Base-by-base conservation (phyloP, 2,797 vertebrate species). In the Scleropages formosus region DNA sequence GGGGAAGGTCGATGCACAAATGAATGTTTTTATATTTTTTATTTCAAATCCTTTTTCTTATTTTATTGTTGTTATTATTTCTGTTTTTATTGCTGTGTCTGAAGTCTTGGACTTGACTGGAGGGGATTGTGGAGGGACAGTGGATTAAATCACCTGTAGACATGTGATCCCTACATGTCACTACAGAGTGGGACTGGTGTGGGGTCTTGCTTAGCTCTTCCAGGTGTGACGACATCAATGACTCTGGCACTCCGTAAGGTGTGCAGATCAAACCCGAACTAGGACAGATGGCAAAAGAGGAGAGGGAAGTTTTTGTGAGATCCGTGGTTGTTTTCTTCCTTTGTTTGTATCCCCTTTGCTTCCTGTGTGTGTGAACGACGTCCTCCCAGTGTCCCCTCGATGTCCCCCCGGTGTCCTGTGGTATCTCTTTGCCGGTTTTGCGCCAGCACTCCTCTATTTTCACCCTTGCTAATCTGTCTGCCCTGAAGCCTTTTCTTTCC, bases 21-120 rank as follows among this genome's bases (percentile, higher is more conserved):
- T 82, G 85, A 84, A 80, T 84, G 82, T 81, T 81, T 84, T 82
- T 82, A 44, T 76, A 79, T 69, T 44, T 60, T 71, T 53, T 71
- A 73, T 74, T 71, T 78, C 53, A 22, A 61, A 16, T 67, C 16
- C 44, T 16, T 67, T 4, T 67, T 46, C 67, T 26, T 64, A 8
- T 74, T 18, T 63, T 74, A 27, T 74, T 1, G 20, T 24, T 27
- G 15, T 31, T 65, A 31, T 65, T 27, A 1, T n/a, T 74, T 49
- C 22, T 31, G 18, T 9, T 58, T 69, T 73, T 73, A 24, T 47
- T 53, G 49, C 24, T 47, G 65, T 22, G 31, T 20, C 24, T 39
- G 73, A 65, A 27, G 46, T 49, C 46, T n/a, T 39, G 26, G 31
- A 51, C 62, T 39, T 73, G 60, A 31, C 27, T 20, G 26, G 47